Percentiles rank a stretch among this genome's conserved stretches.
These are phyloP conservation scores for Hydroisotoma schaefferi DNA, from an alignment of 2,888 invertebrate genomes.

Conservation along the genomic window DNA sequence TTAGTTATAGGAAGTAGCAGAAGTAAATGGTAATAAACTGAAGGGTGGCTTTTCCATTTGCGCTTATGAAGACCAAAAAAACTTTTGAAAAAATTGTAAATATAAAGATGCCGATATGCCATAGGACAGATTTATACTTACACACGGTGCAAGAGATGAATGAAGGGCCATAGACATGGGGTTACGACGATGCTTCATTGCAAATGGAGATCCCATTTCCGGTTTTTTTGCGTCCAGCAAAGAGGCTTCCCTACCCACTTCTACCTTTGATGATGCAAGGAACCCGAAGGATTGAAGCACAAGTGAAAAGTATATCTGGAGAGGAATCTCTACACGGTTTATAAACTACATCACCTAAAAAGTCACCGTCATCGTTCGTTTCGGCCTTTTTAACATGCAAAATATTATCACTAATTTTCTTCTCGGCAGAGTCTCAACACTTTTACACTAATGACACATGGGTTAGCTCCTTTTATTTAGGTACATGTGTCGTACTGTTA, in stretches of 20 bases:
- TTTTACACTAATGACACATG: slow-evolving; percentile 7
- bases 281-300: not conserved
- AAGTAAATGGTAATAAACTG: not conserved
- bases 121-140: slow-evolving; percentile 25
- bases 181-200: slow-evolving; percentile 43
- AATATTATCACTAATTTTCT: slow-evolving; percentile 10
- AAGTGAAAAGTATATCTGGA: not conserved
- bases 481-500: not conserved
- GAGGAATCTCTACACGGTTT: not conserved
- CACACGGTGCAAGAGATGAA: slow-evolving; percentile 39
- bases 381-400: slow-evolving; percentile 10
- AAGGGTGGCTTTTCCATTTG: not conserved
- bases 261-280: not conserved
- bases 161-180: slow-evolving; percentile 41
- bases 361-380: not conserved
- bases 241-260: not conserved
- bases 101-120: not conserved
- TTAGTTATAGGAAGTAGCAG: not conserved
- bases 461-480: not conserved
- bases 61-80: not conserved
- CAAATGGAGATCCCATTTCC: slow-evolving; percentile 46
- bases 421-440: slow-evolving; percentile 7
- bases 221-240: slow-evolving; percentile 25
- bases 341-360: no score
- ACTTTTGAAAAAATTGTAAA: not conserved